Base-by-base conservation (phyloP, 2,797 vertebrate species). In the Sebastes cheni region DNA sequence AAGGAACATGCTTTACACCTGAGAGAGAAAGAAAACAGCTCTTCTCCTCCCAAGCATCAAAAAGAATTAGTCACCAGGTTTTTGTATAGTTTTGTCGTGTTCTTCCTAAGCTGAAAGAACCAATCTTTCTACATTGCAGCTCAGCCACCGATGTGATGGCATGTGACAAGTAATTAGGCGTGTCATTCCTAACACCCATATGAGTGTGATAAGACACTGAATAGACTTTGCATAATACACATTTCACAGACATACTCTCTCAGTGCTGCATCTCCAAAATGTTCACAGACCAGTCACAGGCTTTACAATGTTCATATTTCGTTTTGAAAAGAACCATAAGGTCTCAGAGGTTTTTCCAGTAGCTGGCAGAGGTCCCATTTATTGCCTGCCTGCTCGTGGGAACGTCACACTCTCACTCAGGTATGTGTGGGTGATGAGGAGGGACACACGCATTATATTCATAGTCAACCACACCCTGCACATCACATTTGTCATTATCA, bases 401-500 rank as follows among this genome's bases (percentile, higher is more conserved):
- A 91, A 90, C 0, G 4, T 46, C n/a, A 64, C 34, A 50, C 56
- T 64, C 8, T 80, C 36, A 50, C 29, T 80, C 68, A 80, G 82
- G 78, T 81, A 89, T 91, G 87, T 77, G 68, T 65, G 46, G 25
- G 72, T 83, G 54, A 78, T 65, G 68, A 83, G 69, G 59, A 50
- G 32, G 20, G 7, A 78, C 62, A 55, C 32, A 42, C 6, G 3
- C 55, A 81, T 79, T 72, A 79, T 30, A 71, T 64, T 84, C 71
- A 70, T 20, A 54, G 54, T 23, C 16, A 79, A 54, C 79, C 87
- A 88, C 91, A 81, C 89, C 91, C 81, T 64, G 9, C 27, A 77
- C 59, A 75, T 75, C 34, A 67, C 67, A 80, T 68, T 72, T 72
- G 67, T 78, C 85, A 77, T 39, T 39, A 39, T 5, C 42, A 27